These are phyloP conservation scores for Melinaea marsaeus DNA, from an alignment of 2,888 invertebrate species.

Conservation along the genomic window DNA sequence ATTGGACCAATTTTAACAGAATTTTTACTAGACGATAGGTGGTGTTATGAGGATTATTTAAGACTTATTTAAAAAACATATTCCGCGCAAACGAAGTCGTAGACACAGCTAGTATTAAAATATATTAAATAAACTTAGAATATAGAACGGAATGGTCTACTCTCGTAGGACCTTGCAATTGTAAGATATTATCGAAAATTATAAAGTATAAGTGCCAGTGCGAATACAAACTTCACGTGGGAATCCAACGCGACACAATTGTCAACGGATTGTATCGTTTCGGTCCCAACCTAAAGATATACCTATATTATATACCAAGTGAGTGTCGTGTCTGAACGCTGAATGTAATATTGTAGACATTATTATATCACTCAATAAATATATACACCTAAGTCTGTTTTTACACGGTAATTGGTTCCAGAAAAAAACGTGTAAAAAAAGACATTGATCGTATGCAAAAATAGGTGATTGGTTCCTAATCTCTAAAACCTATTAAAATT, in stretches of 20 bases:
- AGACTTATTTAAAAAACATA: no score
- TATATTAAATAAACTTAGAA: not conserved
- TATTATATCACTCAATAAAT: constrained; percentile 27
- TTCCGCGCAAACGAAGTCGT: no score
- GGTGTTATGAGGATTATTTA: no score
- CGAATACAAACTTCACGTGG: constrained; percentile 26
- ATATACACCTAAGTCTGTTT: no score
- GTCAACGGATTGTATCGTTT: constrained; percentile 30
- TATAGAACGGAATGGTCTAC: no score
- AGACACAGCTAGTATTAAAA: not conserved
- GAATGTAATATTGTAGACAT: constrained; percentile 25
- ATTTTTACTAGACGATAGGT: no score
- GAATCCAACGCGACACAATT: constrained; percentile 32
- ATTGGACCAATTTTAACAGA: no score
- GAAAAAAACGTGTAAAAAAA: no score
- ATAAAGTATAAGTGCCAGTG: constrained; percentile 20
- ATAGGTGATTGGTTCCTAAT: no score
- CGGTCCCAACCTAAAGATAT: constrained; percentile 31
- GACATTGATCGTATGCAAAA: no score
- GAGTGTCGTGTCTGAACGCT: constrained; percentile 41
- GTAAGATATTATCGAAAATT: constrained; percentile 27
- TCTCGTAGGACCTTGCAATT: constrained; percentile 8
- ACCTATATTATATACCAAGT: constrained; percentile 47
- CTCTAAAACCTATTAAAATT: no score
- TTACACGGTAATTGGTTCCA: no score